Base-by-base conservation (phyloP, 2,113 vertebrate genomes). In the Cheirogaleus medius region DNA sequence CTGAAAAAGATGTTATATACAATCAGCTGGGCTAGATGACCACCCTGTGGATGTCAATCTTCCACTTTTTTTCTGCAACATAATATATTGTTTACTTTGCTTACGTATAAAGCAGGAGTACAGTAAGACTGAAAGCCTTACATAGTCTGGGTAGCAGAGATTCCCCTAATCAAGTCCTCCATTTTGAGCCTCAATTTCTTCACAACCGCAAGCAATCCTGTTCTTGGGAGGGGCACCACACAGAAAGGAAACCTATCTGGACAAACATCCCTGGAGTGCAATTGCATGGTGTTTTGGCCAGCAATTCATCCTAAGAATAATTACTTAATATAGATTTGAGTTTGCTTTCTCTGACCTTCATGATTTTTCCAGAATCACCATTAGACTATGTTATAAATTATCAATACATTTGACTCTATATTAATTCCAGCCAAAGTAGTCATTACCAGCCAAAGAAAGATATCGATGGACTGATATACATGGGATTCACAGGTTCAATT, bases 391-490 rank as follows among this genome's bases (percentile, higher is more conserved):
- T 47, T 90, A 27, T 56, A n/a, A 44, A 27, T 64, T 10, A 86
- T 37, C 63, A 56, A 44, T 76, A 27, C 2, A 37, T 60, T 87
- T 89, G 21, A 83, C 25, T 74, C 11, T 87, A 2, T 66, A 87
- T 90, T 92, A 90, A 87, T 93, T 87, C 54, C 54, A 92, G 29
- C 9, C 29, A 84, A 83, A 69, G 17, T 66, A 80, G 54, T 49
- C 37, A 68, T 92, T 92, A 23, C 20, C 20, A 78, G 54, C 8
- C 73, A 92, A 68, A 66, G 7, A 87, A 83, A 12, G 13, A 2
- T 78, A 94, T 94, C 11, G 6, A 49, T 69, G n/a, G n/a, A 60
- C 25, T n/a, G 32, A 74, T 66, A 58, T 74, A 17, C 4, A 13
- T 86, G 17, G 32, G 8, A 77, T 58, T 66, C n/a, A 42, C 13